Percentiles rank a stretch among this genome's conserved stretches.
Evolutionary conservation across 2,113 vertebrate genomes (phyloP).

Genomic region (Caranx melampygus): DNA sequence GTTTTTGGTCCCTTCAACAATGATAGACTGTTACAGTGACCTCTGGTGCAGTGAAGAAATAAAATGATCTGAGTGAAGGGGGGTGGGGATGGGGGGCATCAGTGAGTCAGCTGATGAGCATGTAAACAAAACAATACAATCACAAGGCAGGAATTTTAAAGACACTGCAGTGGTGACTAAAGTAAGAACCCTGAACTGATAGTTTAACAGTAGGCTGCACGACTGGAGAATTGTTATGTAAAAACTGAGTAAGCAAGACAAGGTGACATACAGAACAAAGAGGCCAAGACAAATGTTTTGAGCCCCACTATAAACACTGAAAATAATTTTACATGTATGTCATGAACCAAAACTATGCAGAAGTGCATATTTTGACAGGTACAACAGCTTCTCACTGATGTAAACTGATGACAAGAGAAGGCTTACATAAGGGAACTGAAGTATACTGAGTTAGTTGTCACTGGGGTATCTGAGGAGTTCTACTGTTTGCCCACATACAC

Average conservation of each 20-base stretch:
- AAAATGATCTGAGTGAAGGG: conserved; percentile 7
- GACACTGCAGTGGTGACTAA: conserved; percentile 16
- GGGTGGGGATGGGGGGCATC: neutral
- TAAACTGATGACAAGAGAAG: conserved; percentile 41
- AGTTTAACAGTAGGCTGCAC: neutral
- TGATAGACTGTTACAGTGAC: conserved; percentile 66
- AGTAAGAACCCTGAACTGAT: conserved; percentile 22
- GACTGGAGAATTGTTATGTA: neutral
- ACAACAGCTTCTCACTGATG: conserved; percentile 48
- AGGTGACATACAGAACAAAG: conserved; percentile 13
- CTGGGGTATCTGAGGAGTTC: conserved; percentile 40
- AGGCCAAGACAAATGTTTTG: conserved; percentile 31
- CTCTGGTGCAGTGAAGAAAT: conserved; percentile 41
- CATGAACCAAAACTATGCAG: conserved; percentile 83
- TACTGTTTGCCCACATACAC: conserved; percentile 31
- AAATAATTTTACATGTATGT: conserved; percentile 53
- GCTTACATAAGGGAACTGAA: conserved; percentile 17
- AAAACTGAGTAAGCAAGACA: conserved; percentile 7
- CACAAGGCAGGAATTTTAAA: conserved; percentile 26
- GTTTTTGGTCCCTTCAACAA: conserved; percentile 93
- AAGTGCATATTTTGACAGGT: conserved; percentile 80
- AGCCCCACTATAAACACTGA: conserved; percentile 3
- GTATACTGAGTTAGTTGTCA: conserved; percentile 73
- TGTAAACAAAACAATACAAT: conserved; percentile 26
- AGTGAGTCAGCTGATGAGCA: conserved; percentile 19